Evolutionary conservation across 92 coral and sea anemone species (phyloP), one percentile per base, ranked within the genome.

Genomic region (Porites divaricata): DNA sequence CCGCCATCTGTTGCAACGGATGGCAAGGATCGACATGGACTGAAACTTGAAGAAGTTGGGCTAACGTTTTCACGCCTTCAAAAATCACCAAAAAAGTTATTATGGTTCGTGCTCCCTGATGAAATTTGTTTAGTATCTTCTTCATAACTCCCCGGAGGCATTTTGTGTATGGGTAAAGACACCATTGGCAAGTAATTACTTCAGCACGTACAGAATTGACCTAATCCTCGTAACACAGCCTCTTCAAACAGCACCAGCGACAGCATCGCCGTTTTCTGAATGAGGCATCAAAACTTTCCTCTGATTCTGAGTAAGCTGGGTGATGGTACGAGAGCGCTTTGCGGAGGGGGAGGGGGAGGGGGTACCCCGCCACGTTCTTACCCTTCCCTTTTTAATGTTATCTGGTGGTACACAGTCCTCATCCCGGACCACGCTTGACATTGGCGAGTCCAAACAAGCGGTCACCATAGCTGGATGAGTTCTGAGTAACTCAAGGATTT

Each of bases 381-480:
- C 15, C 69, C 88, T 76, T 7, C 51, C 67, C 58, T 56, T 76
- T 22, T 80, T 63, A 2, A 70, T 24, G 52, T 70, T 72, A 51
- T 65, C 68, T 35, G 68, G 79, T n/a, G 35, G 85, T 20, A 63
- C 61, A 63, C 85, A 70, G 81, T 82, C 85, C 54, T 89, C 92
- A 61, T 86, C 89, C 13, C 89, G 35, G 26, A 93, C 78, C 41
- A 94, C 89, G 72, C 95, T 92, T 1, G 95, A 87, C 41, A 83
- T 70, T 2, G 95, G 98, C 22, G 89, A 76, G 65, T 89, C 85
- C 26, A 84, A 70, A 71, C 92, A 89, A 12, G 98, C 93, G 70
- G 92, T 89, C 24, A 91, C 59, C 86, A 89, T 61, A 45, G 85
- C 69, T 21, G 76, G 73, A 80, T 81, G 76, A 26, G 63, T 25